Evolutionary conservation across 2,113 vertebrate genomes (phyloP).

Genomic region (Spilogale gracilis): DNA sequence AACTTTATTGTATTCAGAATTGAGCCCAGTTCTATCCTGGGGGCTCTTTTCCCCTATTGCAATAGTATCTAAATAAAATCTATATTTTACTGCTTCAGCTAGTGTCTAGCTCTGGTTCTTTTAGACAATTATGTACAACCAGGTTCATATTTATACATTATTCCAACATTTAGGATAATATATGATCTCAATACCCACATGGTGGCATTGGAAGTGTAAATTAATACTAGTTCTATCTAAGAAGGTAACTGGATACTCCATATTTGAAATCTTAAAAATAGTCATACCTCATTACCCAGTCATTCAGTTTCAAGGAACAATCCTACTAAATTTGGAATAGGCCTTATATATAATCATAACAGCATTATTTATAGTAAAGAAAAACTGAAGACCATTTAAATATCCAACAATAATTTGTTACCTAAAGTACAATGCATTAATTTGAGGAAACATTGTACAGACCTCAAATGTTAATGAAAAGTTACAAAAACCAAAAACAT

Average conservation of each 20-base stretch:
- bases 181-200: neutral
- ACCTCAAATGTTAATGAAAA: neutral
- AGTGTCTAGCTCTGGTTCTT: neutral
- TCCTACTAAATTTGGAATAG: neutral
- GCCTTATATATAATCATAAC: neutral
- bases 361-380: neutral
- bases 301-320: neutral
- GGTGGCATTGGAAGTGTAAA: neutral
- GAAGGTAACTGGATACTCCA: neutral
- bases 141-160: neutral
- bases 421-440: neutral
- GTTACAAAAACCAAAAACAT: neutral
- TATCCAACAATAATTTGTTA: neutral
- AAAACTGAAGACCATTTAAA: neutral
- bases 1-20: neutral
- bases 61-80: conserved; percentile 37
- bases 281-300: neutral
- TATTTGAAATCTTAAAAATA: conserved; percentile 30
- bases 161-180: neutral
- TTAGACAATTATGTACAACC: neutral
- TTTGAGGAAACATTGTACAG: neutral
- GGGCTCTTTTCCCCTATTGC: neutral
- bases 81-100: neutral
- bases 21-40: neutral
- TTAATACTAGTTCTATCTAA: neutral